These are phyloP conservation scores for Scleropages formosus DNA, from an alignment of 2,797 vertebrate genomes.

Conservation along the genomic window DNA sequence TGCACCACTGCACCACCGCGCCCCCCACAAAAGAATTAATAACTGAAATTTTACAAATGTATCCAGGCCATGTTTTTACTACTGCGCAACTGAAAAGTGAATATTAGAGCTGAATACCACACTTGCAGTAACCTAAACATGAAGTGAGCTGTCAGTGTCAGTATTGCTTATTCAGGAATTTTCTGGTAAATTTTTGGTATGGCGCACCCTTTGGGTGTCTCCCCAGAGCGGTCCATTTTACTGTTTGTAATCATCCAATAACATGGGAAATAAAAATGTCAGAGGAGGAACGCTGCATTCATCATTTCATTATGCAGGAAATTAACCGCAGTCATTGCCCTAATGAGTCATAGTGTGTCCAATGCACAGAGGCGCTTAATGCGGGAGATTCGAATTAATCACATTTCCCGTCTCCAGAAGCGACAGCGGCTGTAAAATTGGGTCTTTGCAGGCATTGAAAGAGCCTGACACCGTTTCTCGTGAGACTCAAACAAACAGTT, in stretches of 20 bases:
- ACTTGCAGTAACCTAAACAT: too few species aligned
- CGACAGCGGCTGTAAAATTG: background rate
- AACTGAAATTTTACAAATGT: too few species aligned
- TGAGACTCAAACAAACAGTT: too few species aligned
- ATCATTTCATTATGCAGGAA: background rate
- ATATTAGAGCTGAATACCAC: too few species aligned
- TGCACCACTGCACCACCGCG: too few species aligned
- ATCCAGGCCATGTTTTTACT: too few species aligned
- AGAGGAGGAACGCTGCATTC: background rate
- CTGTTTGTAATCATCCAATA: background rate
- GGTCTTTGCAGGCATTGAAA: background rate
- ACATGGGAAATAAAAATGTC: slow-evolving; percentile 14
- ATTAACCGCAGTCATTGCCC: slow-evolving; percentile 9
- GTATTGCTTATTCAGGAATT: background rate
- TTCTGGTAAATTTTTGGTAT: background rate
- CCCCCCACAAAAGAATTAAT: too few species aligned
- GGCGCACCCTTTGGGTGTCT: background rate
- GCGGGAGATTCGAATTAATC: background rate
- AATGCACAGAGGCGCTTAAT: background rate
- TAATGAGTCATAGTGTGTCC: background rate
- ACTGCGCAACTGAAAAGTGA: too few species aligned
- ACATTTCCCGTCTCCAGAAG: background rate
- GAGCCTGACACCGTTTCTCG: too few species aligned
- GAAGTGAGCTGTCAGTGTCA: background rate
- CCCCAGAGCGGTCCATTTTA: background rate